These are phyloP conservation scores for Tetramorium parvispinum DNA, from an alignment of 1,140 invertebrate species.

Conservation along the genomic window DNA sequence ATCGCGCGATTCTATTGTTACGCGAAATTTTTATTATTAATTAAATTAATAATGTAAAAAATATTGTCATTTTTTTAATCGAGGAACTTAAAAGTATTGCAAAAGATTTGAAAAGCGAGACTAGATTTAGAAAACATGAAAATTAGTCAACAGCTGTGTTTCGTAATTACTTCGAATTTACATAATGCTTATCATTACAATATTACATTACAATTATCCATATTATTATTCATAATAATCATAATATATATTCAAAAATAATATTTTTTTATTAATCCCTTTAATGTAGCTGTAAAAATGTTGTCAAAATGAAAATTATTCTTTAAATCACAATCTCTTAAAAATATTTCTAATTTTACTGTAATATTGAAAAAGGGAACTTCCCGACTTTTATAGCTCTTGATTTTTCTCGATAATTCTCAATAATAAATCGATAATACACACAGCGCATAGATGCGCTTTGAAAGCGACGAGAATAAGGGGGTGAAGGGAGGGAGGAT, in stretches of 20 bases:
- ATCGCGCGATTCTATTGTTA: background rate
- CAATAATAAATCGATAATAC: constrained; percentile 22
- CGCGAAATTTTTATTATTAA: background rate
- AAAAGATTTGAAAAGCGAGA: background rate
- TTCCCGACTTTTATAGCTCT: background rate
- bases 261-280: background rate
- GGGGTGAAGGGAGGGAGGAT: background rate
- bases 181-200: too few species aligned
- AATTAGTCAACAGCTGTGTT: background rate
- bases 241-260: too few species aligned
- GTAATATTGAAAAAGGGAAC: background rate
- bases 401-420: constrained; percentile 31
- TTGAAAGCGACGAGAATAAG: background rate
- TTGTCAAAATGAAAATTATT: background rate
- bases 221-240: too few species aligned
- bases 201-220: too few species aligned
- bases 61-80: background rate
- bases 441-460: background rate
- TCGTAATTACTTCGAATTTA: too few species aligned
- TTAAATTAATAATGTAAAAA: background rate
- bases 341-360: background rate
- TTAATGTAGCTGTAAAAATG: background rate
- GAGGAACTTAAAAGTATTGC: background rate
- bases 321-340: background rate
- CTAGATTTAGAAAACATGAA: background rate